phyloP scores from a whole-genome alignment of 2,113 vertebrate species.

The Eretmochelys imbricata region DNA sequence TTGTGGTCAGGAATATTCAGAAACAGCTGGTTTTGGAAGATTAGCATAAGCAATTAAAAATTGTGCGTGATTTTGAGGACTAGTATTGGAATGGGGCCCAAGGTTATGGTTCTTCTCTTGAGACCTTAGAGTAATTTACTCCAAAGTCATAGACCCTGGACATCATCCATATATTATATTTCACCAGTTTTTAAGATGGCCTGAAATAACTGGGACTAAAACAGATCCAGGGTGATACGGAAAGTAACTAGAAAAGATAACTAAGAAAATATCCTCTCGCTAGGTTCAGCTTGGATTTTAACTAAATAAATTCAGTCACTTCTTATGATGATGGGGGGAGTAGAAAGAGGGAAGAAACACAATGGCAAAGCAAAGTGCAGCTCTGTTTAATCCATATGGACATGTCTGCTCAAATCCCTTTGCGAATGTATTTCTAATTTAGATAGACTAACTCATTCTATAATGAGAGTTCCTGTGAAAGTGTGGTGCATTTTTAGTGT shows the following conservation, averaged over 20 bases:
- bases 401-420: conserved; percentile 69
- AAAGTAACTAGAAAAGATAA: conserved; percentile 60
- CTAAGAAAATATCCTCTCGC: conserved; percentile 60
- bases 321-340: conserved; percentile 51
- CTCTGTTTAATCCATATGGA: conserved; percentile 72
- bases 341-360: background rate
- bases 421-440: conserved; percentile 69
- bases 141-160: conserved; percentile 17
- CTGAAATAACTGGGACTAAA: conserved; percentile 60
- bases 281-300: conserved; percentile 65
- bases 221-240: conserved; percentile 54
- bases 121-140: conserved; percentile 40
- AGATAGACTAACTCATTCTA: conserved; percentile 57
- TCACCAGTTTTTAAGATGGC: conserved; percentile 65
- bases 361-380: conserved; percentile 54
- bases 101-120: conserved; percentile 31
- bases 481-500: conserved; percentile 46
- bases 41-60: conserved; percentile 32
- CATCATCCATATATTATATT: conserved; percentile 56
- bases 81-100: background rate
- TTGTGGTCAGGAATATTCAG: conserved; percentile 36
- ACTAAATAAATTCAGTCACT: conserved; percentile 69
- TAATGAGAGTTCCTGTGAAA: conserved; percentile 61
- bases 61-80: conserved; percentile 26
- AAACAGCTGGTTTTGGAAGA: background rate